Evolutionary conservation across 2,113 vertebrate species (phyloP).

Genomic region (Circaetus gallicus): DNA sequence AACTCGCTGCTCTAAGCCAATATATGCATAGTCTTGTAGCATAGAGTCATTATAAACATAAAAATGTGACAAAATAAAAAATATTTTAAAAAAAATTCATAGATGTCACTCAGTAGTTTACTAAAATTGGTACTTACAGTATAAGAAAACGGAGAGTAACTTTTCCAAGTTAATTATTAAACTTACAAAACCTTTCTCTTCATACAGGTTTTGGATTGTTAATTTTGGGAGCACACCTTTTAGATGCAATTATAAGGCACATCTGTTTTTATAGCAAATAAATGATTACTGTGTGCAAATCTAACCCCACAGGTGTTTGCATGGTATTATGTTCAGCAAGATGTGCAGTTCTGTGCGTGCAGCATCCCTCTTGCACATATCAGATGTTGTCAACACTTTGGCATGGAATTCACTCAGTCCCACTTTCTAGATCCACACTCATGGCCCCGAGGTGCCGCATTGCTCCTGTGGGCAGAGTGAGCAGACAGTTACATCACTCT

Average conservation of each 20-base stretch:
- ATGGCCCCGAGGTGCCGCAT: fast-evolving
- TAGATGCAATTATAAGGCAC: background rate
- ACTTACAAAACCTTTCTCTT: background rate
- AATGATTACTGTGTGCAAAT: background rate
- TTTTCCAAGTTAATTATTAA: background rate
- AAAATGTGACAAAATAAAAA: background rate
- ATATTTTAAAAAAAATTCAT: background rate
- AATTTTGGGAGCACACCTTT: background rate
- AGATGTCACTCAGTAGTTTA: background rate
- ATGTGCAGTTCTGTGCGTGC: background rate
- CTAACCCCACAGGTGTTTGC: background rate
- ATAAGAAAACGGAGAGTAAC: background rate
- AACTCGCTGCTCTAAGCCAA: background rate
- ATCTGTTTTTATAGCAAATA: background rate
- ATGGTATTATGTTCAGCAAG: background rate
- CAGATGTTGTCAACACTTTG: background rate
- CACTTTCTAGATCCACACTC: background rate
- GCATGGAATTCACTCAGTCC: background rate
- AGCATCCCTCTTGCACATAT: background rate
- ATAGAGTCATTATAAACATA: background rate
- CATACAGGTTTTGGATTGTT: background rate
- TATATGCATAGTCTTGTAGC: background rate
- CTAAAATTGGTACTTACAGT: background rate
- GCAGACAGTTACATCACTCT: background rate
- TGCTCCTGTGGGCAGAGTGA: background rate